These are phyloP conservation scores for Crocidura indochinensis DNA, from an alignment of 2,797 vertebrate genomes.

Conservation along the genomic window DNA sequence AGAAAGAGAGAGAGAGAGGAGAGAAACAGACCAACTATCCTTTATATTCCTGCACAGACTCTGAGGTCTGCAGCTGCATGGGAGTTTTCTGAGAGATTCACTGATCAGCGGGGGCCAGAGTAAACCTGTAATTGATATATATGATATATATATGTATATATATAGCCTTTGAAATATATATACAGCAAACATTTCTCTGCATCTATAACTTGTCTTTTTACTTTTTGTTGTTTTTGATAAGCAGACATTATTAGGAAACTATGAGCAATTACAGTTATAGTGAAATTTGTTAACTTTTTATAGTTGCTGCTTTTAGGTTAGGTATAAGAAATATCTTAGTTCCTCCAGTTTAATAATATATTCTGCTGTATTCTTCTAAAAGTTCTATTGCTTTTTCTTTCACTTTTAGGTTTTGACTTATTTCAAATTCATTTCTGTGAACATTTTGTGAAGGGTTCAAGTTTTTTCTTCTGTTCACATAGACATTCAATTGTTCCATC, in stretches of 20 bases:
- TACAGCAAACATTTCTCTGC: background rate
- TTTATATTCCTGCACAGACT: too few species aligned
- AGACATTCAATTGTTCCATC: background rate
- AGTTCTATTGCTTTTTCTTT: constrained; percentile 8
- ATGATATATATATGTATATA: background rate
- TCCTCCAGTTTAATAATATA: background rate
- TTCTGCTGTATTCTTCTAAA: background rate
- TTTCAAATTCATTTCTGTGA: background rate
- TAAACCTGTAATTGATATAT: background rate
- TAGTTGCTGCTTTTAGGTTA: background rate
- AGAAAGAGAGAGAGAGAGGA: too few species aligned
- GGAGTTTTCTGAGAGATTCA: too few species aligned
- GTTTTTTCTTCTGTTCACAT: background rate
- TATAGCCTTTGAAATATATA: too few species aligned
- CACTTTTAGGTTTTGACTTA: background rate
- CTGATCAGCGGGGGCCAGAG: too few species aligned
- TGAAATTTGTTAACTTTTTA: background rate
- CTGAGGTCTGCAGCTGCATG: too few species aligned
- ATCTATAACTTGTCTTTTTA: background rate
- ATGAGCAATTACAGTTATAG: background rate
- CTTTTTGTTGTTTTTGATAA: background rate
- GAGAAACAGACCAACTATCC: too few species aligned
- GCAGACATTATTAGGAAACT: background rate
- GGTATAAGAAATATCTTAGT: background rate
- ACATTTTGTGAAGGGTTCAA: background rate